Conservation (phyloP, 2,888 invertebrate genomes). For the Cheilosia grossa region DNA sequence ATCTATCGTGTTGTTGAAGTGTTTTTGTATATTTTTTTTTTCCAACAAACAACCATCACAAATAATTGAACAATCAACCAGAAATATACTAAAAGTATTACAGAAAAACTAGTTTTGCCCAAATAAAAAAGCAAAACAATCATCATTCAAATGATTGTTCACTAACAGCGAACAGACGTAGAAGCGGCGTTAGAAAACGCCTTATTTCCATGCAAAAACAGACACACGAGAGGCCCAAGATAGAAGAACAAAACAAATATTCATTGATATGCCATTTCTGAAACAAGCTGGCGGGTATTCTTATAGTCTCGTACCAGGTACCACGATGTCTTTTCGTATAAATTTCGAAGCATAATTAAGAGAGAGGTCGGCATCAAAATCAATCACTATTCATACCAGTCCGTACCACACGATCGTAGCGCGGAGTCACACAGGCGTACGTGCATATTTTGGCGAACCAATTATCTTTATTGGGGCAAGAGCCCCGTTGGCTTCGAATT, state of each 20-base stretch:
- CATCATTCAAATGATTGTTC: conserved; percentile 20
- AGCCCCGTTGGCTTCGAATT: conserved; percentile 35
- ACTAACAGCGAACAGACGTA: conserved; percentile 20
- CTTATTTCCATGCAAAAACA: conserved; percentile 57
- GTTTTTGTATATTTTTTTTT: background rate
- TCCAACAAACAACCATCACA: background rate
- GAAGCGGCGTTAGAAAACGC: conserved; percentile 43
- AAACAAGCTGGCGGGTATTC: conserved; percentile 30
- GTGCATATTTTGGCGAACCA: conserved; percentile 28
- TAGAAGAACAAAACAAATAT: conserved; percentile 61
- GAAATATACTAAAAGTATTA: conserved; percentile 26
- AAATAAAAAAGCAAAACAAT: background rate
- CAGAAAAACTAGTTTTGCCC: conserved; percentile 37
- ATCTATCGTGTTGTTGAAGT: background rate
- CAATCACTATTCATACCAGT: conserved; percentile 66
- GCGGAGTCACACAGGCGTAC: conserved; percentile 26
- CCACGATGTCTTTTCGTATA: conserved; percentile 74
- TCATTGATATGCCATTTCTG: conserved; percentile 54
- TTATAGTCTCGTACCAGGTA: conserved; percentile 72
- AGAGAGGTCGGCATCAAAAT: conserved; percentile 63
- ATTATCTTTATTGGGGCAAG: conserved; percentile 68
- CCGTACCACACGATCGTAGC: conserved; percentile 55
- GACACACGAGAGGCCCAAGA: conserved; percentile 33
- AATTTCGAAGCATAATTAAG: conserved; percentile 66
- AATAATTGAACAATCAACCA: conserved; percentile 19